Conservation (phyloP, 2,113 vertebrate species). For the Silurus asotus region DNA sequence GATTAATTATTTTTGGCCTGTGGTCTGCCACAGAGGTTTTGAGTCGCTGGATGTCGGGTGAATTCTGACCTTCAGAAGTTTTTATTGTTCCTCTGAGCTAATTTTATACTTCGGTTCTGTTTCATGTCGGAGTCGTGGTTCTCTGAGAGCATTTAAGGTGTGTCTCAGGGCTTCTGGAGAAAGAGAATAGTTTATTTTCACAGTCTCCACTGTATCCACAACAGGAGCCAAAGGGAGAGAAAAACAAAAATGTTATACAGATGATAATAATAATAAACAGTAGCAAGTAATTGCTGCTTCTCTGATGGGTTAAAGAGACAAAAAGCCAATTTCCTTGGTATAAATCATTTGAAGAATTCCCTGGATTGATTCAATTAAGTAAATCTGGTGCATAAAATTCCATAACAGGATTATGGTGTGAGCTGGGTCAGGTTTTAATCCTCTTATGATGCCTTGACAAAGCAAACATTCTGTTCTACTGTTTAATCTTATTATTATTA, state of each 20-base stretch:
- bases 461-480: too few relatives aligned
- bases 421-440: not conserved
- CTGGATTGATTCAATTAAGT: not conserved
- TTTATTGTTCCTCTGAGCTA: not conserved
- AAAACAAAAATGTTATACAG: conserved; percentile 3
- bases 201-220: not conserved
- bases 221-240: not conserved
- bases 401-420: not conserved
- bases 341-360: not conserved
- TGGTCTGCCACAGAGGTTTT: conserved; percentile 24
- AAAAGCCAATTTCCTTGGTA: not conserved
- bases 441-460: too few relatives aligned
- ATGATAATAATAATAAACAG: conserved; percentile 20
- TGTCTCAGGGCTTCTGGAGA: not conserved
- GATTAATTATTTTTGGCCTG: not conserved
- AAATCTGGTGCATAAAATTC: not conserved
- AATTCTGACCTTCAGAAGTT: not conserved
- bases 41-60: conserved; percentile 8
- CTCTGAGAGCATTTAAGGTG: not conserved
- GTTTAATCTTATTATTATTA: not conserved
- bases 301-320: not conserved
- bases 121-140: not conserved
- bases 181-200: not conserved
- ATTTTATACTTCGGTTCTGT: not conserved
- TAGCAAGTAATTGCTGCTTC: not conserved